Base-by-base conservation (phyloP, 2,888 invertebrate genomes). In the Rambutsinella grinnellia region DNA sequence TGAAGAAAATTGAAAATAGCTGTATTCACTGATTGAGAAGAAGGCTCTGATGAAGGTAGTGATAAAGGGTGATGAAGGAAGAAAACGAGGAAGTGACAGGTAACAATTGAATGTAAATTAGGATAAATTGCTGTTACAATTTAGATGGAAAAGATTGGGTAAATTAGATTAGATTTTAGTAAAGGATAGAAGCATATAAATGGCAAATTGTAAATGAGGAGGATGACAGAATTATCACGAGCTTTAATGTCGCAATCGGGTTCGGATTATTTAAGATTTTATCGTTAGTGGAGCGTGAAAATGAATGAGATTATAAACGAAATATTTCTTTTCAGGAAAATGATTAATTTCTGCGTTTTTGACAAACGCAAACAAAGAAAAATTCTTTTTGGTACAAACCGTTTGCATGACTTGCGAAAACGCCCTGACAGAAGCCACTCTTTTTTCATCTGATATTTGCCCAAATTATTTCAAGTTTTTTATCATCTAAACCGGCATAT, bases 321-420 rank as follows among this genome's bases (percentile, higher is more conserved):
- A n/a, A n/a, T 10, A 49, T 57, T 24, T 23, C 17, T 36, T 66
- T 76, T 24, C 62, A 83, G 82, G 82, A 82, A 47, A 80, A 79
- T 26, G n/a, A n/a, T n/a, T n/a, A n/a, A n/a, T n/a, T n/a, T n/a
- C n/a, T n/a, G n/a, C n/a, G n/a, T n/a, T n/a, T 92, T 92, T 87
- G 90, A 89, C 19, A 87, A 91, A 51, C 92, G 93, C 85, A 95
- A 8, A 13, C 36, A 36, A 5, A 36, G 36, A 36, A 36, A 36
- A 36, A 8, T 36, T 13, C 36, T 36, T 36, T 36, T 13, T 36
- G 5, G 36, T 5, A 36, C 36, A 13, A 36, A 13, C 36, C 36
- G 13, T 5, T 13, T 36, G 36, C 36, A 36, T 8, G 36, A 5
- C 36, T 36, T 13, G 36, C 36, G 36, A 36, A 8, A 36, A 36